Conservation (phyloP, 2,113 vertebrate species). For the Meleagris gallopavo region DNA sequence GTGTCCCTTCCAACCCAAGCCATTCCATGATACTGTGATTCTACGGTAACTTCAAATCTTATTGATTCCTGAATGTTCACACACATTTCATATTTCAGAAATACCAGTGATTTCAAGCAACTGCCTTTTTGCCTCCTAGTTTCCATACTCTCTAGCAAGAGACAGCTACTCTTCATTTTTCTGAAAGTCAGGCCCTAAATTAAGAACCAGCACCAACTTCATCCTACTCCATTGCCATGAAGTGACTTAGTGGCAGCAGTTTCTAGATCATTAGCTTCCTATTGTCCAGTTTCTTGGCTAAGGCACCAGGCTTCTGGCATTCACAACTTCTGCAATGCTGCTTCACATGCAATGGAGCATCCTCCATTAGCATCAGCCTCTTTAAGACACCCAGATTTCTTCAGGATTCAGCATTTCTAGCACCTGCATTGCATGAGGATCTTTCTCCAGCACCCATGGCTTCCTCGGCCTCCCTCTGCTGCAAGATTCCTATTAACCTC, state of each 20-base stretch:
- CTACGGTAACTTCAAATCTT: not conserved
- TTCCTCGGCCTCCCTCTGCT: not conserved
- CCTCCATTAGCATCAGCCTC: not conserved
- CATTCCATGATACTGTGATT: not conserved
- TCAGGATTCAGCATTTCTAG: not conserved
- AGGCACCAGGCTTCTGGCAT: not conserved
- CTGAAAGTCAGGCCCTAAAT: not conserved
- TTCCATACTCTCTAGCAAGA: not conserved
- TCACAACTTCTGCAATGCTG: constrained; percentile 3
- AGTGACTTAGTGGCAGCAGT: not conserved
- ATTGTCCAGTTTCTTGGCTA: constrained; percentile 30
- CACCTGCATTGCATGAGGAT: fast-evolving
- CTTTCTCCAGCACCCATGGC: not conserved
- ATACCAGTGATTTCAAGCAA: not conserved
- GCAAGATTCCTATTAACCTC: constrained; percentile 6
- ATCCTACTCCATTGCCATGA: not conserved
- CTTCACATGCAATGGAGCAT: not conserved
- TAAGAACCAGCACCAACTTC: not conserved
- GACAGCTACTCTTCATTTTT: not conserved
- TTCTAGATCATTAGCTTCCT: constrained; percentile 16
- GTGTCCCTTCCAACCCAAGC: not conserved
- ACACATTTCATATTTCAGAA: not conserved
- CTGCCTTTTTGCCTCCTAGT: not conserved
- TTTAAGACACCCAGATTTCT: not conserved
- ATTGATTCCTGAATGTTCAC: not conserved